phyloP scores from a whole-genome alignment of 2,113 vertebrate species.

The Zootoca vivipara region DNA sequence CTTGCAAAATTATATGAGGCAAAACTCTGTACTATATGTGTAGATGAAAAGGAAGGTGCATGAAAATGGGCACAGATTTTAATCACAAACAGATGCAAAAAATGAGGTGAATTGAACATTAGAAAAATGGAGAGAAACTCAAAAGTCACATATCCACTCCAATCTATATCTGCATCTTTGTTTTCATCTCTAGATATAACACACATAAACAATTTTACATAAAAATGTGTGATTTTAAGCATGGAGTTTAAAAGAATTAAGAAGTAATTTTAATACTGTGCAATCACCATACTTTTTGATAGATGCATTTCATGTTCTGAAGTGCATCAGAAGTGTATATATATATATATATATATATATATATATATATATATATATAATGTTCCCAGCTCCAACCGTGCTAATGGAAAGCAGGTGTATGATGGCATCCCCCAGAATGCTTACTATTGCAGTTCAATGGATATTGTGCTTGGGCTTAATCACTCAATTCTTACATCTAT shows the following conservation, averaged over 20 bases:
- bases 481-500: neutral
- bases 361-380: neutral
- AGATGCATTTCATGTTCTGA: neutral
- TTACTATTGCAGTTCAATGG: neutral
- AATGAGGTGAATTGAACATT: no score
- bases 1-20: no score
- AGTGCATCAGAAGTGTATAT: neutral
- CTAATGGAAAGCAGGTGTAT: neutral
- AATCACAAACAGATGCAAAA: no score
- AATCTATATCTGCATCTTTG: no score
- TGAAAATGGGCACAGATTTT: no score
- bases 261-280: neutral
- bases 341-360: neutral
- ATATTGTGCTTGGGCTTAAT: conserved; percentile 12
- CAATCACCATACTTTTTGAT: neutral
- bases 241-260: neutral
- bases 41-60: no score
- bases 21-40: no score
- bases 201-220: no score
- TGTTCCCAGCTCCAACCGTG: conserved; percentile 1
- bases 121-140: no score
- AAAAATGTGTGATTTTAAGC: neutral
- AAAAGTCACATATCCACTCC: no score
- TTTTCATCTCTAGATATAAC: no score
- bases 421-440: neutral